These are phyloP conservation scores for Zosterops japonicus DNA, from an alignment of 2,113 vertebrate genomes.

Conservation along the genomic window DNA sequence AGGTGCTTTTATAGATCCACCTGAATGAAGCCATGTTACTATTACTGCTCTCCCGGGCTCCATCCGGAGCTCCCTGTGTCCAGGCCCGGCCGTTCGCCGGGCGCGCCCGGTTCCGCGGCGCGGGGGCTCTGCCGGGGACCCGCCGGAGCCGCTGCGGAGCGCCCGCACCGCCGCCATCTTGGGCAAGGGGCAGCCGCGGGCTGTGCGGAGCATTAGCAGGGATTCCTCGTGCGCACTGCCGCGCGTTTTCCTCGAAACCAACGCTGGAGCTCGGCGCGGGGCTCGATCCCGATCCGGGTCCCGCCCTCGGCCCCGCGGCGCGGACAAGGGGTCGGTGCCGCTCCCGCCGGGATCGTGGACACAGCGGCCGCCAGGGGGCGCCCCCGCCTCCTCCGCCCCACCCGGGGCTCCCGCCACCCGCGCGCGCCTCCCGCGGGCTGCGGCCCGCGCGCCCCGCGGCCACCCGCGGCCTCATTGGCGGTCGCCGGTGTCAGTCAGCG, in stretches of 20 bases:
- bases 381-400: background rate
- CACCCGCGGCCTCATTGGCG: background rate
- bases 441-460: background rate
- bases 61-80: too few relatives aligned
- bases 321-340: accelerated
- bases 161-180: background rate
- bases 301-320: accelerated
- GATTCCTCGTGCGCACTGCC: accelerated
- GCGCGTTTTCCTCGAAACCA: accelerated
- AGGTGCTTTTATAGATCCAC: background rate
- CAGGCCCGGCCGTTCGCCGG: too few relatives aligned
- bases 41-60: accelerated
- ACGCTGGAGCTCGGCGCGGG: background rate
- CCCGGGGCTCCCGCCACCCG: background rate
- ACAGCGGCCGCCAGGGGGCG: background rate
- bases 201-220: accelerated
- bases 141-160: background rate
- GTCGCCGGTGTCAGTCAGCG: background rate
- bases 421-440: background rate
- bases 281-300: too few relatives aligned
- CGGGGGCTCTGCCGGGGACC: too few relatives aligned
- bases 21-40: background rate
- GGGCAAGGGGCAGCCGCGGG: accelerated
- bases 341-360: accelerated
- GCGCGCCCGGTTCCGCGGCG: too few relatives aligned